Conservation (phyloP, 1,140 invertebrate species). For the Drosophila asahinai region DNA sequence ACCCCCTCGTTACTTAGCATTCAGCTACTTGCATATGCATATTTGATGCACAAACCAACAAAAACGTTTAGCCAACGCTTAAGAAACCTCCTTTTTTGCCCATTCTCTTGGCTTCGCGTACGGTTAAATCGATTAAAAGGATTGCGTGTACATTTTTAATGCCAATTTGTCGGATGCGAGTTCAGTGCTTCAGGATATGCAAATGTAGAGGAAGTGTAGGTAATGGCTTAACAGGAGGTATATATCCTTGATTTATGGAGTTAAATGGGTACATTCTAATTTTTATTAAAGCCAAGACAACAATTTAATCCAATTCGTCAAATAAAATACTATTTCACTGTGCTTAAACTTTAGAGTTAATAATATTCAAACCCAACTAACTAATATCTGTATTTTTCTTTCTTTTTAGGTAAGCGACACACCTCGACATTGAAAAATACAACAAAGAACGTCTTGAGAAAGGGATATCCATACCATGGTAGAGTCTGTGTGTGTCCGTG, state of each 20-base stretch:
- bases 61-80: slow-evolving; percentile 50
- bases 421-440: neutral
- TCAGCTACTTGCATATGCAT: slow-evolving; percentile 43
- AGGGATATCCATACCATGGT: slow-evolving; percentile 13
- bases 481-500: slow-evolving; percentile 40
- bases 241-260: neutral
- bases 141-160: slow-evolving; percentile 70
- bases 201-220: slow-evolving; percentile 24
- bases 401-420: slow-evolving; percentile 63
- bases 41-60: slow-evolving; percentile 45
- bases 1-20: slow-evolving; percentile 17
- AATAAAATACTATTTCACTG: neutral
- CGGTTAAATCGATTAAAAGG: slow-evolving; percentile 64
- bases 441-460: neutral
- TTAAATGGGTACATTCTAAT: neutral
- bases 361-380: neutral
- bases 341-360: neutral
- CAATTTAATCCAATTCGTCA: neutral
- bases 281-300: neutral
- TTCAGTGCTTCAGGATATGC: slow-evolving; percentile 24
- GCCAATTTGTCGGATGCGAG: slow-evolving; percentile 49
- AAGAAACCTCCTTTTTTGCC: neutral
- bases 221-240: slow-evolving; percentile 4
- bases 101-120: slow-evolving; percentile 16
- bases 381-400: neutral